These are phyloP conservation scores for Lasioglossum baleicum DNA, from an alignment of 1,140 invertebrate genomes.

Conservation along the genomic window DNA sequence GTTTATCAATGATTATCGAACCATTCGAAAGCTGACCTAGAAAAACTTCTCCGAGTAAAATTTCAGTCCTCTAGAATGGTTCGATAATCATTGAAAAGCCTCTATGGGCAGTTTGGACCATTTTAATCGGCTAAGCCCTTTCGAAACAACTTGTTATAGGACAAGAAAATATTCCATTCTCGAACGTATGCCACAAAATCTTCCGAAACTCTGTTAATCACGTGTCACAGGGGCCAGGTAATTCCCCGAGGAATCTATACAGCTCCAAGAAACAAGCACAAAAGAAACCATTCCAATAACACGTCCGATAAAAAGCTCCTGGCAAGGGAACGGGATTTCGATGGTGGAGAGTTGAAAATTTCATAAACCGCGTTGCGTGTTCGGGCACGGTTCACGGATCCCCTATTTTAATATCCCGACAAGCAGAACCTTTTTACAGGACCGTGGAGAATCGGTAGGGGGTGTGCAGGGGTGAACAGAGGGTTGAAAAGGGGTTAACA, in stretches of 20 bases:
- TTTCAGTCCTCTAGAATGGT: no score
- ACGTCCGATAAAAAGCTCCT: no score
- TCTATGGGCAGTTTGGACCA: no score
- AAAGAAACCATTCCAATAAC: not conserved
- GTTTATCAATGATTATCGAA: no score
- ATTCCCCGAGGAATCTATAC: no score
- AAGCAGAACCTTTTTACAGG: slow-evolving; percentile 11
- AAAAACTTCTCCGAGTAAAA: no score
- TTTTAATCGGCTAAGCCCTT: no score
- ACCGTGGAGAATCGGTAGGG: not conserved
- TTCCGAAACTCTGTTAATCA: slow-evolving; percentile 21
- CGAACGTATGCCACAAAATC: not conserved
- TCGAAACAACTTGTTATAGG: not conserved
- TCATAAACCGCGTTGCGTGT: slow-evolving; percentile 10
- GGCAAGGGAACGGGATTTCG: not conserved
- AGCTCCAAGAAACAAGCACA: not conserved
- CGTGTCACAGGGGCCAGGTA: not conserved
- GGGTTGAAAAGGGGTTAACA: not conserved
- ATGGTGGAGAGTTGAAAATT: slow-evolving; percentile 6
- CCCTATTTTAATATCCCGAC: slow-evolving; percentile 25
- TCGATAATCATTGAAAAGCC: no score
- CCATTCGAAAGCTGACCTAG: no score
- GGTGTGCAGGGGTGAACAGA: not conserved
- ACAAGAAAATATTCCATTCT: no score
- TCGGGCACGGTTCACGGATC: not conserved